Percentiles rank a stretch among this genome's conserved stretches.
These are phyloP conservation scores for Sebastes minor DNA, from an alignment of 2,797 vertebrate species.

Conservation along the genomic window DNA sequence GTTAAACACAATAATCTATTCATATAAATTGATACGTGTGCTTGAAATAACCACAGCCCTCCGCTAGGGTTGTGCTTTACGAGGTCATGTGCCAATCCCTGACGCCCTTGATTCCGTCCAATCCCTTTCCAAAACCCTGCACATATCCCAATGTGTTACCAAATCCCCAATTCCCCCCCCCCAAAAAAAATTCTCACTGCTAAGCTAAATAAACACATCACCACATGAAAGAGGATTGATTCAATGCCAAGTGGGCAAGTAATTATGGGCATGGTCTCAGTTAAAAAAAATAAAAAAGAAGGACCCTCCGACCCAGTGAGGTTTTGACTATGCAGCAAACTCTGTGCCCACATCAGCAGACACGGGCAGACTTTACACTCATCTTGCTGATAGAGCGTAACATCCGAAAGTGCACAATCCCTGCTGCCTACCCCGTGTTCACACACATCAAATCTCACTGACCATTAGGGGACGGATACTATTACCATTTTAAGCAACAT, in stretches of 20 bases:
- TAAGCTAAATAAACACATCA: conserved; percentile 74
- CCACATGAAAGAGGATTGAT: conserved; percentile 74
- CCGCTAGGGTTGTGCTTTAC: conserved; percentile 27
- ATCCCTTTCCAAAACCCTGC: conserved; percentile 66
- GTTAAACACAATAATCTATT: background rate
- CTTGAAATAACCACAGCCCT: conserved; percentile 24
- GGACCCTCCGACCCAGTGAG: conserved; percentile 58
- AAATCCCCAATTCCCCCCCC: conserved; percentile 46
- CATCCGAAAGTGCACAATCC: conserved; percentile 59
- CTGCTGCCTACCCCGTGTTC: conserved; percentile 31
- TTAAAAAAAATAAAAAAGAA: conserved; percentile 19
- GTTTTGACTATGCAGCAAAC: conserved; percentile 76
- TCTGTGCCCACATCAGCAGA: conserved; percentile 73
- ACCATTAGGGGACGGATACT: conserved; percentile 25
- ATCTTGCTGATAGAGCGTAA: conserved; percentile 73
- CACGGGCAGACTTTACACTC: conserved; percentile 70
- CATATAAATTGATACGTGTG: conserved; percentile 17
- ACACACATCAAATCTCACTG: conserved; percentile 36
- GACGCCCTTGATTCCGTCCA: conserved; percentile 65
- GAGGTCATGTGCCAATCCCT: conserved; percentile 65
- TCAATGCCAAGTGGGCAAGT: conserved; percentile 68
- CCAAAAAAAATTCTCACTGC: conserved; percentile 50
- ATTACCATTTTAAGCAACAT: conserved; percentile 14
- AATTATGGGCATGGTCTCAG: conserved; percentile 69
- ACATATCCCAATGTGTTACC: conserved; percentile 61